Percentiles rank a stretch among this genome's conserved stretches.
Conservation (phyloP, 1,140 invertebrate genomes). For the Scaptomyza pallida region DNA sequence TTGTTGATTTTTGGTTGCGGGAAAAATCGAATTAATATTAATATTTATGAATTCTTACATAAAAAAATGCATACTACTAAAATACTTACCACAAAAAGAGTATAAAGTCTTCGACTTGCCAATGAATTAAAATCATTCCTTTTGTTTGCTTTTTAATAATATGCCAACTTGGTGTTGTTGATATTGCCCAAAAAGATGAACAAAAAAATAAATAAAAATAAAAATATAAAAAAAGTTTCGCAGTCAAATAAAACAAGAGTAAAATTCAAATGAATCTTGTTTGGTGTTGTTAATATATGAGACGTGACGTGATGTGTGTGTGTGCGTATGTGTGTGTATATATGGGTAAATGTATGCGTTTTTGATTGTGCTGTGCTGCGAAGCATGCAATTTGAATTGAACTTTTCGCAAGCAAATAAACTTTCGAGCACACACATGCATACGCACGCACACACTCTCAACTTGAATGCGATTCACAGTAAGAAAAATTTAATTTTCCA, state of each 20-base stretch:
- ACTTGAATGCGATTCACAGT: slow-evolving; percentile 14
- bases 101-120: too few relatives aligned
- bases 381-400: slow-evolving; percentile 76
- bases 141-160: slow-evolving; percentile 28
- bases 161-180: slow-evolving; percentile 13
- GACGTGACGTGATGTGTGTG: not conserved
- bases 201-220: too few relatives aligned
- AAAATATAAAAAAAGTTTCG: slow-evolving; percentile 5
- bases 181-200: not conserved
- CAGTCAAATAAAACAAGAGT: slow-evolving; percentile 41
- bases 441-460: too few relatives aligned
- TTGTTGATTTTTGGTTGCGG: too few relatives aligned
- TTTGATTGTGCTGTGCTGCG: slow-evolving; percentile 59
- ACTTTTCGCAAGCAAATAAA: slow-evolving; percentile 75
- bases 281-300: not conserved
- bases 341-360: slow-evolving; percentile 1
- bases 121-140: not conserved
- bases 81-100: too few relatives aligned
- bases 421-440: slow-evolving; percentile 35
- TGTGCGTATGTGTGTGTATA: not conserved
- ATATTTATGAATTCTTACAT: too few relatives aligned
- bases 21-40: too few relatives aligned
- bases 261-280: slow-evolving; percentile 38
- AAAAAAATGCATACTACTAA: too few relatives aligned
- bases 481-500: slow-evolving; percentile 77